phyloP scores from a whole-genome alignment of 2,797 vertebrate species.

The Paratrypauchen microcephalus region DNA sequence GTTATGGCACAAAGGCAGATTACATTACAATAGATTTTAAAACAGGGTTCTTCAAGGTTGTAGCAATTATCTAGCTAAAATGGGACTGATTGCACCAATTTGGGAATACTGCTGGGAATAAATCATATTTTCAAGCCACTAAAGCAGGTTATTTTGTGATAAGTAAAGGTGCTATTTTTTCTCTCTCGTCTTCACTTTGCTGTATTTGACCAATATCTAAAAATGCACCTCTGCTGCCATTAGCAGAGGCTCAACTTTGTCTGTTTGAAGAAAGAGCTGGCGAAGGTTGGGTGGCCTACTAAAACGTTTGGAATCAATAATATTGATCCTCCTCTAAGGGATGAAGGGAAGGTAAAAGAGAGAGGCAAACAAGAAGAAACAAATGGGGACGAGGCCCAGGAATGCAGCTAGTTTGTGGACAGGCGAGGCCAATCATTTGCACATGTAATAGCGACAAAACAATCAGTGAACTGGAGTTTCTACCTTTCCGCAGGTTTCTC shows the following conservation, averaged over 20 bases:
- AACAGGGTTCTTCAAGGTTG: constrained; percentile 1
- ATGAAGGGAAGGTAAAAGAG: constrained; percentile 28
- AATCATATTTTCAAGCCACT: constrained; percentile 27
- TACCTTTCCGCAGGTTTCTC: constrained; percentile 96
- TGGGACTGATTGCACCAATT: constrained; percentile 28
- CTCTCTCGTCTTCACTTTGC: constrained; percentile 37
- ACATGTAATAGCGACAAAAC: background rate
- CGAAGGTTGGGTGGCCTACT: constrained; percentile 54
- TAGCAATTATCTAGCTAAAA: constrained; percentile 19
- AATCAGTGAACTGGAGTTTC: background rate
- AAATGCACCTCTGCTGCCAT: constrained; percentile 51
- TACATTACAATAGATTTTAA: constrained; percentile 19
- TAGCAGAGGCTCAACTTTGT: constrained; percentile 48
- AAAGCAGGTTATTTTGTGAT: constrained; percentile 34
- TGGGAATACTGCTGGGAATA: constrained; percentile 18
- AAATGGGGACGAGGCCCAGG: constrained; percentile 19
- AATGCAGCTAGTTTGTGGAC: constrained; percentile 8
- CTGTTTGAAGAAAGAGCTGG: constrained; percentile 49
- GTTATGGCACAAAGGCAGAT: constrained; percentile 15
- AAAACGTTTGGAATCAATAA: constrained; percentile 72
- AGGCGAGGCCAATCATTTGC: constrained; percentile 8
- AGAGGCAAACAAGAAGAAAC: constrained; percentile 14
- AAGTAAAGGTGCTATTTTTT: constrained; percentile 32
- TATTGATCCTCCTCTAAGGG: constrained; percentile 64
- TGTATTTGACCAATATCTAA: constrained; percentile 42